A percentile compares a stretch with the other conserved stretches of the same genome.
These are phyloP conservation scores for Gila robusta DNA, from an alignment of 2,797 vertebrate genomes.

Conservation along the genomic window DNA sequence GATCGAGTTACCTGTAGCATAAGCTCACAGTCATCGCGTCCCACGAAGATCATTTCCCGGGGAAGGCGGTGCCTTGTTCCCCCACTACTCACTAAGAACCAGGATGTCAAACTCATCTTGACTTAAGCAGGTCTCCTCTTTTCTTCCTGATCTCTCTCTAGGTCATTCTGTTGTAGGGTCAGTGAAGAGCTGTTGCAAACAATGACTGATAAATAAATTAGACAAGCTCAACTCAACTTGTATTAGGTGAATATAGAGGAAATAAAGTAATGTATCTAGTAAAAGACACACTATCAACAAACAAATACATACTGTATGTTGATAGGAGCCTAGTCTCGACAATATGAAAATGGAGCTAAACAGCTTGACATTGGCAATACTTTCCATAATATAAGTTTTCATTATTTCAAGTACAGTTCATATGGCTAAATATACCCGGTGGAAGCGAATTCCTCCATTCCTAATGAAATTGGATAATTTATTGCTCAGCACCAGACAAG, in stretches of 20 bases:
- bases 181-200: background rate
- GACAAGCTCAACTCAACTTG: background rate
- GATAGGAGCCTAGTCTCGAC: background rate
- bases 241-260: background rate
- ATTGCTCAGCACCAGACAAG: slow-evolving; percentile 58
- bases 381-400: background rate
- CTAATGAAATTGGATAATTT: slow-evolving; percentile 46
- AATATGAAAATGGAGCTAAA: background rate
- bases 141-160: slow-evolving; percentile 72
- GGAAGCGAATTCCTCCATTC: slow-evolving; percentile 26
- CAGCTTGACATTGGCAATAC: background rate
- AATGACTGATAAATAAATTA: background rate
- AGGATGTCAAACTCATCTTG: slow-evolving; percentile 96
- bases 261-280: background rate
- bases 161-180: slow-evolving; percentile 75
- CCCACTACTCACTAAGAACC: slow-evolving; percentile 96
- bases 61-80: slow-evolving; percentile 95
- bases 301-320: background rate
- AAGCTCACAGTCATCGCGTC: slow-evolving; percentile 97
- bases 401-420: background rate
- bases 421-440: slow-evolving; percentile 1
- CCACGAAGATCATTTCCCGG: slow-evolving; percentile 98
- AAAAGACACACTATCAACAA: background rate
- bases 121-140: slow-evolving; percentile 55
- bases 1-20: slow-evolving; percentile 92